phyloP scores from a whole-genome alignment of 1,140 invertebrate genomes.

The Camponotus vicinus region DNA sequence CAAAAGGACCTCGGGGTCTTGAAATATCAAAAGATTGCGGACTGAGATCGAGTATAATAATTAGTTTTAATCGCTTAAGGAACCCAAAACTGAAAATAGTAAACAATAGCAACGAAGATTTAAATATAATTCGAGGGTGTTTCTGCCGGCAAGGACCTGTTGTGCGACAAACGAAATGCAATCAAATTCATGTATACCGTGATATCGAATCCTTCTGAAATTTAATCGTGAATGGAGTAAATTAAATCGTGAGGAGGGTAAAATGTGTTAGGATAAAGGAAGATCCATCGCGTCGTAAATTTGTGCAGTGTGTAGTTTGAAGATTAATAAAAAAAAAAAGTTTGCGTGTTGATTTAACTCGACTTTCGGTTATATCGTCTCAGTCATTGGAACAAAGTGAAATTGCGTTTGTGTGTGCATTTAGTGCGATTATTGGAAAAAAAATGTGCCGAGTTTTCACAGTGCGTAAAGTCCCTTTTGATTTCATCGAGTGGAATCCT shows the following conservation, averaged over 20 bases:
- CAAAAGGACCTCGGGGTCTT: not conserved
- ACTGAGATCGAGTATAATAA: not conserved
- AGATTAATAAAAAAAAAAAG: slow-evolving; percentile 22
- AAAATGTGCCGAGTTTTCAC: slow-evolving; percentile 39
- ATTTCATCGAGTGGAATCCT: slow-evolving; percentile 18
- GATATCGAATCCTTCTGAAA: not conserved
- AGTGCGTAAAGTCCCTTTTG: slow-evolving; percentile 16
- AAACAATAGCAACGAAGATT: not conserved
- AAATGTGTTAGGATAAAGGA: slow-evolving; percentile 37
- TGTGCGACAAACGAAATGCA: not conserved
- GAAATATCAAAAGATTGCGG: not conserved
- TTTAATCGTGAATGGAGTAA: not conserved
- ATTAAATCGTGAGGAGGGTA: slow-evolving; percentile 11
- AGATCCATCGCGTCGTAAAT: slow-evolving; percentile 27
- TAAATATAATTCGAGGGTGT: not conserved
- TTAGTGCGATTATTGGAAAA: slow-evolving; percentile 22
- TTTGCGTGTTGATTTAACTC: slow-evolving; percentile 40
- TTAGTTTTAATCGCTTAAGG: not conserved
- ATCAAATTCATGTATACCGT: not conserved
- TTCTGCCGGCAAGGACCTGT: not conserved
- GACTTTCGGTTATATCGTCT: slow-evolving; percentile 20
- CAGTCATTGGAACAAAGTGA: not conserved
- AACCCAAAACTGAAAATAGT: not conserved
- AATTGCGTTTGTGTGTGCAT: slow-evolving; percentile 52
- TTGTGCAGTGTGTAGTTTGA: slow-evolving; percentile 37